Percentiles rank a stretch among this genome's conserved stretches.
Evolutionary conservation across 2,888 invertebrate genomes (phyloP).

Genomic region (Melieria omissa): DNA sequence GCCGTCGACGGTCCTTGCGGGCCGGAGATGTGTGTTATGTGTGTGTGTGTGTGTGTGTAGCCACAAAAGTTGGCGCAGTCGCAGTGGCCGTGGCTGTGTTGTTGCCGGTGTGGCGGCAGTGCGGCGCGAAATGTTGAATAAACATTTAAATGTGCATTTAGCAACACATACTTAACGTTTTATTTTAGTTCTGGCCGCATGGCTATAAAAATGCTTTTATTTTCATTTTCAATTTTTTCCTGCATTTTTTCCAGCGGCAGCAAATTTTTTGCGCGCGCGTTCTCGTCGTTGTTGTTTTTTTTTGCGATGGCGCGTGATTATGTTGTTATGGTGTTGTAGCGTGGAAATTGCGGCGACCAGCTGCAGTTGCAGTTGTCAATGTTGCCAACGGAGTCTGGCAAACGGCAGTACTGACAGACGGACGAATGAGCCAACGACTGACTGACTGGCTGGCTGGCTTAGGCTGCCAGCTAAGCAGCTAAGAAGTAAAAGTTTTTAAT

Average conservation of each 20-base stretch:
- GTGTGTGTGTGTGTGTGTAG: neutral
- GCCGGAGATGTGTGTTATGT: neutral
- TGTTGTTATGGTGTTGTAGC: constrained; percentile 49
- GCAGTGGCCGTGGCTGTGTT: constrained; percentile 39
- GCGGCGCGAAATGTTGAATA: constrained; percentile 40
- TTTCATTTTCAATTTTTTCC: constrained; percentile 47
- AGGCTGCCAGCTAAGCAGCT: neutral
- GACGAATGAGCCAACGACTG: too few species aligned
- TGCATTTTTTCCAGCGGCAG: constrained; percentile 47
- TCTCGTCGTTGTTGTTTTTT: constrained; percentile 8
- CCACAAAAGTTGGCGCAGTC: neutral
- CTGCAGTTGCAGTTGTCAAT: constrained; percentile 36
- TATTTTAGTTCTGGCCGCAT: constrained; percentile 20
- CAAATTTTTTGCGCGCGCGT: constrained; percentile 40
- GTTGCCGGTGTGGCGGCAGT: constrained; percentile 14
- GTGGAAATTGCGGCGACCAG: constrained; percentile 31
- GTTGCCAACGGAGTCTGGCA: constrained; percentile 2
- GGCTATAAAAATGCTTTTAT: constrained; percentile 54
- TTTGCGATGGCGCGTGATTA: constrained; percentile 31
- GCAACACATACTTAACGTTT: constrained; percentile 62
- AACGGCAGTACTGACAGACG: too few species aligned
- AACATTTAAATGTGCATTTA: constrained; percentile 63
- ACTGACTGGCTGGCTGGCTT: too few species aligned
- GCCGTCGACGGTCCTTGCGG: constrained; percentile 1
- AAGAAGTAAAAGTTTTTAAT: constrained; percentile 27